Conservation (phyloP, 2,888 invertebrate genomes). For the Lordiphosa fenestrarum region DNA sequence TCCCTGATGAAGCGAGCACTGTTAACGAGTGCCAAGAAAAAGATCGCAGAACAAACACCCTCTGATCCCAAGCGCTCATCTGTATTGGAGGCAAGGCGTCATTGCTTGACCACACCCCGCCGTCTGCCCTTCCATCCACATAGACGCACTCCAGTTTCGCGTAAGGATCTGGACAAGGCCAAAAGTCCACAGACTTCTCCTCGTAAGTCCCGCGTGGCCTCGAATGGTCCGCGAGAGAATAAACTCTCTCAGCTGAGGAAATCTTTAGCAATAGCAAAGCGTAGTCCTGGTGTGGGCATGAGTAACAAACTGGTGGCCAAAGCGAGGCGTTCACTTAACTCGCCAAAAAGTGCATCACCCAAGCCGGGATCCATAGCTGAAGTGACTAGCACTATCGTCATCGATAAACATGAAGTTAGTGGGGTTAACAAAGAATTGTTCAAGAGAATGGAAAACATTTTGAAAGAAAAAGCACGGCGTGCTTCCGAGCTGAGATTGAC, state of each 20-base stretch:
- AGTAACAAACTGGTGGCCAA: constrained; percentile 56
- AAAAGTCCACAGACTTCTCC: constrained; percentile 33
- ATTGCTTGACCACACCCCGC: constrained; percentile 54
- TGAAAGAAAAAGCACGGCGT: no score
- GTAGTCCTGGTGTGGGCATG: constrained; percentile 32
- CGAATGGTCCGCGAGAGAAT: constrained; percentile 47
- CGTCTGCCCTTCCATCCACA: constrained; percentile 38
- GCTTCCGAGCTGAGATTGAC: no score
- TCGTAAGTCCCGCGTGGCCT: constrained; percentile 14
- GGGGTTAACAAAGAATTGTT: no score
- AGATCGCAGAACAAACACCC: constrained; percentile 28
- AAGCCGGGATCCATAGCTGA: constrained; percentile 26
- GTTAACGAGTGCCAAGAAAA: constrained; percentile 76
- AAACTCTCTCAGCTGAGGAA: constrained; percentile 53
- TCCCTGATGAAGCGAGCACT: constrained; percentile 76
- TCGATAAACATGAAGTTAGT: no score
- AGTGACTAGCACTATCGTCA: neutral
- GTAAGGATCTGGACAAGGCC: neutral
- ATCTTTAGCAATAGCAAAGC: constrained; percentile 40
- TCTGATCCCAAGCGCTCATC: constrained; percentile 22
- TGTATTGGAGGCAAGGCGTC: constrained; percentile 36
- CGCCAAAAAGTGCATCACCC: constrained; percentile 34
- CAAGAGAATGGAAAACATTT: no score
- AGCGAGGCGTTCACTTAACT: constrained; percentile 54
- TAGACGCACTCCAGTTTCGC: constrained; percentile 22